Percentiles rank a stretch among this genome's conserved stretches.
Conservation (phyloP, 2,888 invertebrate species). For the Tetanocera ferruginea region DNA sequence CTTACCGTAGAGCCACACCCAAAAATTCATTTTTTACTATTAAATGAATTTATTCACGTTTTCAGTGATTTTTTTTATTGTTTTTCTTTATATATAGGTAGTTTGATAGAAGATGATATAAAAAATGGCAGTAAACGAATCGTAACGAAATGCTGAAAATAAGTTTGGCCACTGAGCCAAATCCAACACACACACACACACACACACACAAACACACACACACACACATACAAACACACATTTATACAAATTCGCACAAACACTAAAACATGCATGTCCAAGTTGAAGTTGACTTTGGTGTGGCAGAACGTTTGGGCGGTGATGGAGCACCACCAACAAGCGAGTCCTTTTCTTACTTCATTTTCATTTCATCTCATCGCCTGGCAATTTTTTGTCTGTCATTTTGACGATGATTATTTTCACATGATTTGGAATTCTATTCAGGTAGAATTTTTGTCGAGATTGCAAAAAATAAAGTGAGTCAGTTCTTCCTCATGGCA, state of each 20-base stretch:
- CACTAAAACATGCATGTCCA: neutral
- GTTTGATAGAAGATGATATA: neutral
- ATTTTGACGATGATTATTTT: conserved; percentile 41
- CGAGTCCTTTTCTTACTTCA: conserved; percentile 10
- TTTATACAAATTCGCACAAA: neutral
- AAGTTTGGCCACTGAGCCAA: conserved; percentile 8
- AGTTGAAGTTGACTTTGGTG: no score
- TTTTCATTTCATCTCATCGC: neutral
- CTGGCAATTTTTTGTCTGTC: conserved; percentile 25
- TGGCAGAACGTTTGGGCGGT: no score
- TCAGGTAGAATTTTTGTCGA: conserved; percentile 42
- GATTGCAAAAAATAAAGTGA: conserved; percentile 40
- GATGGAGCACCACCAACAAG: neutral
- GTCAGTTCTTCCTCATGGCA: neutral
- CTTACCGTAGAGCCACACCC: neutral
- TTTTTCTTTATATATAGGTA: neutral
- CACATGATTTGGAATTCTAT: conserved; percentile 44
- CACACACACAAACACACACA: neutral
- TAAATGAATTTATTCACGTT: conserved; percentile 9
- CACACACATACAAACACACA: neutral
- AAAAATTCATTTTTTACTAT: neutral
- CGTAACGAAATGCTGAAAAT: conserved; percentile 12
- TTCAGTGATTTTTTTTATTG: neutral
- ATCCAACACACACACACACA: neutral
- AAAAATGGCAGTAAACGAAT: conserved; percentile 8